Evolutionary conservation across 2,113 vertebrate genomes (phyloP), one percentile per base, ranked within the genome.

Genomic region (western clawed frog (Xenopus tropicalis)): DNA sequence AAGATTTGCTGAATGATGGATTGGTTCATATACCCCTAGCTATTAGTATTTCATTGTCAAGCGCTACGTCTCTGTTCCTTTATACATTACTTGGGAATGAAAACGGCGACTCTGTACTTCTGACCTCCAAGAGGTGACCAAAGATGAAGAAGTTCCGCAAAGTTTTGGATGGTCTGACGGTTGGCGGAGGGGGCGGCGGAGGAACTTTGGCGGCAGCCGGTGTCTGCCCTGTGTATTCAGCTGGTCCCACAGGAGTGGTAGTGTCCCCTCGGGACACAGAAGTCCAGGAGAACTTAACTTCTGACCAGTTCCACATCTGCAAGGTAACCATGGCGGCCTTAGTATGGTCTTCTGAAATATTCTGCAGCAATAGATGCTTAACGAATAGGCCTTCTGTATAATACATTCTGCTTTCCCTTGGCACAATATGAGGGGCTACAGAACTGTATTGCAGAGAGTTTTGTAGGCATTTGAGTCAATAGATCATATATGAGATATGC

Each of bases 61-160:
- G 2, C 21, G 21, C 19, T 19, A 7, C 21, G n/a, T 12, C 20
- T 8, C 14, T 66, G 43, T 54, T 61, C 58, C 12, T 21, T 16
- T 68, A 9, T 46, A 24, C 9, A 21, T 21, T 23, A 19, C 59
- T 24, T 57, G 65, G 72, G 72, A n/a, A 75, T 75, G 73, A 69
- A 69, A 58, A 24, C 59, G 56, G 57, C 14, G 59, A 58, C n/a
- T 52, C 11, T 9, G 9, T 21, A 12, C 14, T 42, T 43, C 42
- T 42, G 23, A 61, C 72, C 72, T 74, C 64, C 1, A 59, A 59
- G 72, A 67, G 72, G 72, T 21, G 54, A 46, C 79, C 80, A 73
- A 90, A 88, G 82, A 99, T 99, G 97, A 99, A 96, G 95, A 93
- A 91, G 89, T 90, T 99, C 80, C 93, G 96, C 79, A 99, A 96